A percentile compares a stretch with the other conserved stretches of the same genome.
Evolutionary conservation across 1,140 invertebrate species (phyloP).

Genomic region (Pogonomyrmex barbatus): DNA sequence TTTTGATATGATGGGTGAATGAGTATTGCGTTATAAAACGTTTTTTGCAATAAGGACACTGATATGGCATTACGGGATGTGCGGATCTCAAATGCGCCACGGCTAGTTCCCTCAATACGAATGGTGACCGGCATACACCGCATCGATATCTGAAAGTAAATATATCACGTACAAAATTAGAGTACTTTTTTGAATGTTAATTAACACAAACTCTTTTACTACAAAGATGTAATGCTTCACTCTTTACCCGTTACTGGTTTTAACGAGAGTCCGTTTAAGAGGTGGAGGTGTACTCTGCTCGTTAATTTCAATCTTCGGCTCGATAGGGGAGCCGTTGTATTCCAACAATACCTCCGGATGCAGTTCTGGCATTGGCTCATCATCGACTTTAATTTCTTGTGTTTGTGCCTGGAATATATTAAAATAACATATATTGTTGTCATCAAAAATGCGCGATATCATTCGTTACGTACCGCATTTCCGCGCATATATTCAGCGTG

Average conservation of each 20-base stretch:
- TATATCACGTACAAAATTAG: constrained; percentile 1
- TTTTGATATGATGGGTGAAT: constrained; percentile 81
- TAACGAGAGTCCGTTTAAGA: constrained; percentile 80
- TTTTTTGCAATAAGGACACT: constrained; percentile 82
- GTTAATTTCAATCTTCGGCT: constrained; percentile 76
- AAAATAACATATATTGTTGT: background rate
- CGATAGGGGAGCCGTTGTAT: constrained; percentile 68
- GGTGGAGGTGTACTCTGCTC: constrained; percentile 75
- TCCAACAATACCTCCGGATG: constrained; percentile 71
- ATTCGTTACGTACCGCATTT: constrained; percentile 13
- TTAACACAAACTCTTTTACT: background rate
- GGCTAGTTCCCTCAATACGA: constrained; percentile 79
- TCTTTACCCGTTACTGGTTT: constrained; percentile 76
- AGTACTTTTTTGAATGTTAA: constrained; percentile 10
- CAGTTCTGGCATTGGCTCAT: constrained; percentile 73
- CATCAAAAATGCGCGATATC: background rate
- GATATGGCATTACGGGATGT: constrained; percentile 81
- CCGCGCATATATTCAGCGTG: constrained; percentile 68
- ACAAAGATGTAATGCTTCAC: background rate
- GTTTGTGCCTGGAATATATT: constrained; percentile 48
- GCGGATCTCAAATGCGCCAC: constrained; percentile 81
- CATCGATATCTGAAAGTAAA: constrained; percentile 78
- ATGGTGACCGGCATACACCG: constrained; percentile 81
- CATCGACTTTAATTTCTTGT: constrained; percentile 60
- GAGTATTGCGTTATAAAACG: constrained; percentile 80